Evolutionary conservation across 2,113 vertebrate genomes (phyloP).

Genomic region (Alectura lathami): DNA sequence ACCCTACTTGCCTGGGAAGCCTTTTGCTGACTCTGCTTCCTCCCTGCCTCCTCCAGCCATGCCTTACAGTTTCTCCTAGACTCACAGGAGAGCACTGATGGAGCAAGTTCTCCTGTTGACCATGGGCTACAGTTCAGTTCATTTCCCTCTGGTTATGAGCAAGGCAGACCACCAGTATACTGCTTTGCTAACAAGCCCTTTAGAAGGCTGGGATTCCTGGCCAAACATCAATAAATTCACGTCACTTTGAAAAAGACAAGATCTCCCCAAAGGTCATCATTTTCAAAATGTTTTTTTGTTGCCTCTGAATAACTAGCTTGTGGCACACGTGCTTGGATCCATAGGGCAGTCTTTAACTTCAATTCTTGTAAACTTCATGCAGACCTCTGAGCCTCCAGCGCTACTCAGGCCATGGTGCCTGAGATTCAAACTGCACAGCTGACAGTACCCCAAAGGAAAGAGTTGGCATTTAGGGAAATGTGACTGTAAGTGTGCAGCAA

Average conservation of each 20-base stretch:
- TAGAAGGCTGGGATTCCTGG: background rate
- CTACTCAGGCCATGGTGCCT: background rate
- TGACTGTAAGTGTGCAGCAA: background rate
- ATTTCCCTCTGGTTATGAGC: background rate
- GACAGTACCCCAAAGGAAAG: background rate
- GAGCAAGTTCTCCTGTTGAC: background rate
- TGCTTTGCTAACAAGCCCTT: background rate
- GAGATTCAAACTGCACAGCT: background rate
- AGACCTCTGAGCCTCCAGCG: background rate
- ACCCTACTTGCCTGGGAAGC: background rate
- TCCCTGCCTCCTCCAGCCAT: background rate
- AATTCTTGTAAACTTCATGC: background rate
- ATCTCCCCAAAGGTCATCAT: background rate
- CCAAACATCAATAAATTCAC: background rate
- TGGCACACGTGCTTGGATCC: background rate
- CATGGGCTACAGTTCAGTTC: background rate
- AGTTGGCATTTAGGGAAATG: background rate
- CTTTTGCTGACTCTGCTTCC: background rate
- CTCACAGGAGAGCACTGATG: background rate
- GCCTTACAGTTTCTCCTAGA: background rate
- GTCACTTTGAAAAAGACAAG: rapidly evolving
- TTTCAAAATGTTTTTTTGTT: background rate
- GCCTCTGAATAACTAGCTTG: background rate
- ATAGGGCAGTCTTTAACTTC: background rate
- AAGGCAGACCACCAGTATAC: background rate